Percentiles rank a stretch among this genome's conserved stretches.
Evolutionary conservation across 2,113 vertebrate species (phyloP).

Genomic region (Cryptomyrus ogoouensis): DNA sequence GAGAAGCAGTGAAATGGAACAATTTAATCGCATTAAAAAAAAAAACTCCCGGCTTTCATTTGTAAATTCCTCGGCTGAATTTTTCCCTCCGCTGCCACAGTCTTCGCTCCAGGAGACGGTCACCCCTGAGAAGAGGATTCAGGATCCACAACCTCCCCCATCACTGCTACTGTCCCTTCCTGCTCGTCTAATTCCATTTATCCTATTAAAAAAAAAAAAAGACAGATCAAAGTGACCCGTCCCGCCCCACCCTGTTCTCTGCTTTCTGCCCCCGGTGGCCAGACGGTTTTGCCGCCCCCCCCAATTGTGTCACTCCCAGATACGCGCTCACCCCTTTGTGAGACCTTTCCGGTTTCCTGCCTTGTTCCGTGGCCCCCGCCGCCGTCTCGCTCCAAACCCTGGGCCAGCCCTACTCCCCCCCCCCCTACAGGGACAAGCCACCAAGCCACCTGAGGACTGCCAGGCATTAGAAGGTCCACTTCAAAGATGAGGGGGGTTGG

Average conservation of each 20-base stretch:
- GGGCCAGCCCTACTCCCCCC: not conserved
- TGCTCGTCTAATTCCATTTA: conserved; percentile 40
- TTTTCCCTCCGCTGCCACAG: conserved; percentile 45
- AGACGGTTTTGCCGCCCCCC: conserved; percentile 1
- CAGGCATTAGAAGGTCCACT: conserved; percentile 48
- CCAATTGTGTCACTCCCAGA: conserved; percentile 11
- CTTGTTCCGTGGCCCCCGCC: conserved; percentile 1
- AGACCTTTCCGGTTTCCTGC: conserved; percentile 28
- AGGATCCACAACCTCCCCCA: conserved; percentile 28
- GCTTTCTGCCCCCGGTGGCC: conserved; percentile 5
- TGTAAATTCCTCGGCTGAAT: conserved; percentile 63
- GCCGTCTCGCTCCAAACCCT: not conserved
- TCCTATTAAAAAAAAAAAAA: conserved; percentile 33
- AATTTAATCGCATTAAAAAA: conserved; percentile 72
- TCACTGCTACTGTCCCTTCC: not conserved
- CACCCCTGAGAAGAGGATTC: conserved; percentile 44
- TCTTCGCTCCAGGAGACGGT: conserved; percentile 52
- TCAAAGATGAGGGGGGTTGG: conserved; percentile 38
- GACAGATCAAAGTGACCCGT: conserved; percentile 48
- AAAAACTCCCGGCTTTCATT: conserved; percentile 66
- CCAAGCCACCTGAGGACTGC: conserved; percentile 53
- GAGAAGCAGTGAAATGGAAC: conserved; percentile 69
- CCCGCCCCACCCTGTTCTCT: conserved; percentile 19
- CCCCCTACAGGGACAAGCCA: conserved; percentile 43
- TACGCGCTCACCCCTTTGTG: conserved; percentile 5